These are phyloP conservation scores for Mesocricetus auratus DNA, from an alignment of 2,113 vertebrate species.

Conservation along the genomic window DNA sequence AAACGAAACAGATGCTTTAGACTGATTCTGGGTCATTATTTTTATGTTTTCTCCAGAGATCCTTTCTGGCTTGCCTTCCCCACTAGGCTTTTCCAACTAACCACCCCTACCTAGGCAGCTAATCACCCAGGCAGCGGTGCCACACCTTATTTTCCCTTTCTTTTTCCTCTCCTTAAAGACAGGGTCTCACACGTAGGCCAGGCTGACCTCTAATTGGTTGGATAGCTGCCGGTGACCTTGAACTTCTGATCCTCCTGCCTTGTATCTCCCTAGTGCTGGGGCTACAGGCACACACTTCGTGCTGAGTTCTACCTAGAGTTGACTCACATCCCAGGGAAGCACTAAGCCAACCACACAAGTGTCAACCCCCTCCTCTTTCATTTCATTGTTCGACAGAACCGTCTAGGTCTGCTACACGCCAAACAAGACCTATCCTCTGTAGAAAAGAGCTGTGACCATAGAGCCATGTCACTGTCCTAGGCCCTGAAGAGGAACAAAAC, in stretches of 20 bases:
- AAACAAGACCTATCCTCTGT: not conserved
- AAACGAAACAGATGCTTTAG: not conserved
- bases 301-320: not conserved
- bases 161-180: not conserved
- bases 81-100: not conserved
- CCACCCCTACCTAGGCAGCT: too few species aligned
- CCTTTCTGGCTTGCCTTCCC: not conserved
- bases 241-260: not conserved
- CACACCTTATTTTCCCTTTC: not conserved
- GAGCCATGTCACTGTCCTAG: rapidly evolving
- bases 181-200: too few species aligned
- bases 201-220: not conserved
- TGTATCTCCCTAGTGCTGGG: not conserved
- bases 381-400: not conserved
- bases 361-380: not conserved
- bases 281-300: too few species aligned
- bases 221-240: too few species aligned
- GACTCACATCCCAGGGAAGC: not conserved
- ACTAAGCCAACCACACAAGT: not conserved
- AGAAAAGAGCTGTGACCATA: not conserved
- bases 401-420: not conserved
- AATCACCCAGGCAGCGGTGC: rapidly evolving
- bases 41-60: not conserved
- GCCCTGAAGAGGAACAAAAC: not conserved
- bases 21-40: not conserved